These are phyloP conservation scores for Hydraecia micacea DNA, from an alignment of 2,888 invertebrate species.

Conservation along the genomic window DNA sequence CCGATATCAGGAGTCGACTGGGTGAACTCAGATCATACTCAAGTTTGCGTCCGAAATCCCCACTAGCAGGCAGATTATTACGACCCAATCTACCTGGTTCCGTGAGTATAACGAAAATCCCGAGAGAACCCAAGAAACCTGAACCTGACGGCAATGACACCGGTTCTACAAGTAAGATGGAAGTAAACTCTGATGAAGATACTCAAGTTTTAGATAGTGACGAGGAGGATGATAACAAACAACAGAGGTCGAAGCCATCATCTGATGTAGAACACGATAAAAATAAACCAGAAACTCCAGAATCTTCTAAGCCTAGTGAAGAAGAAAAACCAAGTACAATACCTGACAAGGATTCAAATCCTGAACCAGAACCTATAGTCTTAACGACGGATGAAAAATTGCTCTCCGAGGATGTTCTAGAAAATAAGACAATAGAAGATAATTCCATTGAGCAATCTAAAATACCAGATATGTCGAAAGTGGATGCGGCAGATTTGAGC, in stretches of 20 bases:
- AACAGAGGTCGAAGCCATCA: conserved; percentile 64
- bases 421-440: conserved; percentile 75
- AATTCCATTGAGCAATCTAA: conserved; percentile 65
- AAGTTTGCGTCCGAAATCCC: conserved; percentile 79
- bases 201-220: conserved; percentile 86
- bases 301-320: conserved; percentile 54
- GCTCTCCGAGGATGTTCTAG: conserved; percentile 83
- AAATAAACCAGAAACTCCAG: conserved; percentile 49
- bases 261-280: conserved; percentile 52
- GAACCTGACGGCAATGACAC: conserved; percentile 73
- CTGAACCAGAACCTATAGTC: conserved; percentile 74
- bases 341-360: conserved; percentile 63
- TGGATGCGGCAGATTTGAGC: conserved; percentile 61
- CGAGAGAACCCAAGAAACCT: conserved; percentile 78
- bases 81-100: conserved; percentile 84
- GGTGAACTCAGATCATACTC: conserved; percentile 81
- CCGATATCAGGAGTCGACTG: conserved; percentile 82
- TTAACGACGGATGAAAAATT: conserved; percentile 87
- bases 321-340: conserved; percentile 62
- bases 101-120: conserved; percentile 86
- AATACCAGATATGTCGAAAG: conserved; percentile 56
- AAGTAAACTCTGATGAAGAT: conserved; percentile 81
- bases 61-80: conserved; percentile 77
- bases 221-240: conserved; percentile 76
- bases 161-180: conserved; percentile 71